Percentiles rank a stretch among this genome's conserved stretches.
Conservation (phyloP, 2,888 invertebrate species). For the Dolomedes plantarius region DNA sequence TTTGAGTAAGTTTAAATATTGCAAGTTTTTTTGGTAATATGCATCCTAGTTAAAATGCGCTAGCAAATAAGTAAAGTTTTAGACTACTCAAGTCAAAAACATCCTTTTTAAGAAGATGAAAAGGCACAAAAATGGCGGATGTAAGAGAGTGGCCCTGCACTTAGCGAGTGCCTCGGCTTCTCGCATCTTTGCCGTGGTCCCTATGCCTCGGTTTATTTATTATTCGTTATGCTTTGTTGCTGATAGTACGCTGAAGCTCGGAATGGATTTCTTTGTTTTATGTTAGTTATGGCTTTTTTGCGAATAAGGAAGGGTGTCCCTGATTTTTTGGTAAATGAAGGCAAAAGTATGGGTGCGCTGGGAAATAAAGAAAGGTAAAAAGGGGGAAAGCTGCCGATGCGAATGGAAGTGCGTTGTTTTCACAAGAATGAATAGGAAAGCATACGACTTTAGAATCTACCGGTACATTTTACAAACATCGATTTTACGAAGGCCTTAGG, state of each 20-base stretch:
- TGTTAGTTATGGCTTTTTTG: slow-evolving; percentile 4
- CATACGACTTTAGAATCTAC: not conserved
- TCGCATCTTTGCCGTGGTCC: not conserved
- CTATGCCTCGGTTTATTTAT: slow-evolving; percentile 12
- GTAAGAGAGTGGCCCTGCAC: not conserved
- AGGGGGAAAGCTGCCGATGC: not conserved
- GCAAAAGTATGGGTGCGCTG: not conserved
- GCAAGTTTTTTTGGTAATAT: no score
- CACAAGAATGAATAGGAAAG: not conserved
- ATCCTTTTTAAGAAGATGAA: no score
- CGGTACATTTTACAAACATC: not conserved
- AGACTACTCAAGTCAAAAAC: no score
- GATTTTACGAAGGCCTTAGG: not conserved
- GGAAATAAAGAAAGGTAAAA: not conserved
- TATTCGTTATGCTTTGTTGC: slow-evolving; percentile 15
- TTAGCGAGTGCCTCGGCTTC: not conserved
- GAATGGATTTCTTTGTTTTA: slow-evolving; percentile 15
- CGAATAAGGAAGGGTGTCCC: not conserved
- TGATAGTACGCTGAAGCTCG: slow-evolving; percentile 34
- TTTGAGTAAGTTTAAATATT: no score
- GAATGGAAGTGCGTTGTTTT: not conserved
- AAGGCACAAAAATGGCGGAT: not conserved
- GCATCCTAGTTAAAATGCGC: no score
- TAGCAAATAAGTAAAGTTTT: no score
- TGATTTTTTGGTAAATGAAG: not conserved